These are phyloP conservation scores for Drosophila cardini DNA, from an alignment of 1,140 invertebrate genomes.

Conservation along the genomic window DNA sequence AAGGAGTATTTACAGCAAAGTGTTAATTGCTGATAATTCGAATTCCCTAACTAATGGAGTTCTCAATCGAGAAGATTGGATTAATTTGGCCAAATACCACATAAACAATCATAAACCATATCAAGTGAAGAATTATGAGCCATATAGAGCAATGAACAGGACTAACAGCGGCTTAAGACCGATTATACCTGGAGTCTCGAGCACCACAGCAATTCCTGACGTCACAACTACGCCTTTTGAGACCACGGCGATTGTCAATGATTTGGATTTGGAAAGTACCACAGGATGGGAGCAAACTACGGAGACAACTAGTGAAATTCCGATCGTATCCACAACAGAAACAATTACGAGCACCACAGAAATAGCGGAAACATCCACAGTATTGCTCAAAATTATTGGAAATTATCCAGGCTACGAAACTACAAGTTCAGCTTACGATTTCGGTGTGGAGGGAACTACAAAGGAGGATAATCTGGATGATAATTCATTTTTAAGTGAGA, in stretches of 20 bases:
- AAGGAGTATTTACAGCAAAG: not conserved
- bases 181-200: not conserved
- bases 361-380: constrained; percentile 12
- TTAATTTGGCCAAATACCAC: constrained; percentile 46
- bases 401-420: constrained; percentile 36
- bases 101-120: constrained; percentile 47
- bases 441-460: not conserved
- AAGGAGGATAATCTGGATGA: not conserved
- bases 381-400: constrained; percentile 56
- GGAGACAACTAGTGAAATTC: not conserved
- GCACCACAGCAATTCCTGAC: not conserved
- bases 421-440: constrained; percentile 19
- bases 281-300: not conserved
- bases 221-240: not conserved
- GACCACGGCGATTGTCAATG: not conserved
- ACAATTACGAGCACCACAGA: constrained; percentile 23
- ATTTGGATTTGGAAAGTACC: not conserved
- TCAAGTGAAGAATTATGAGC: constrained; percentile 43
- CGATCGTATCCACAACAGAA: not conserved
- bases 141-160: constrained; percentile 37
- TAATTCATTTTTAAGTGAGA: not conserved
- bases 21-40: constrained; percentile 1
- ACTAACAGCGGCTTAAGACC: not conserved
- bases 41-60: constrained; percentile 22
- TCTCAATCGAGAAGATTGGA: constrained; percentile 47